Base-by-base conservation (phyloP, 2,888 invertebrate genomes). In the Heliconius hortense region DNA sequence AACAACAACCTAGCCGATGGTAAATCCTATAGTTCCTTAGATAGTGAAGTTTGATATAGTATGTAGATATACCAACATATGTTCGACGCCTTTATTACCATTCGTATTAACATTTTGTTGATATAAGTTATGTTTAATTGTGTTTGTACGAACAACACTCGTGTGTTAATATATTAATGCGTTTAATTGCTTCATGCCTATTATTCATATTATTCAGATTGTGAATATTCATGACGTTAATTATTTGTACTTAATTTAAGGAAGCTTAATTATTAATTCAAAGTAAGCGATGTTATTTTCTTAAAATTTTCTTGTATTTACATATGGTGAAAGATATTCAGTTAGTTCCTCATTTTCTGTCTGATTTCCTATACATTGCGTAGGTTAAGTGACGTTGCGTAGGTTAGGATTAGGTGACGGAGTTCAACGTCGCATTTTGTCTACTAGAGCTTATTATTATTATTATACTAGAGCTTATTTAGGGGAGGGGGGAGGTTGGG, bases 191-290 rank as follows among this genome's bases (percentile, higher is more conserved):
- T 63, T 35, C 63, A 10, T 31, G 63, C 31, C 31, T 63, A 63
- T 63, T 7, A 63, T 63, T 63, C 21, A n/a, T 63, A 63, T 63
- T 7, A 63, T 63, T 63, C 21, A n/a, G 63, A 63, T 63, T n/a
- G 10, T 63, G 21, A 31, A 10, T 63, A 31, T 11, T 31, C 31
- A 21, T 21, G 48, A n/a, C 0, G 21, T 63, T 63, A 21, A 63
- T 28, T 63, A 15, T 18, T 59, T 62, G 21, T 31, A n/a, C 63
- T 21, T 63, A 63, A 21, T 31, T 28, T 31, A 63, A 63, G 31
- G 3, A 63, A 35, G 0, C 3, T n/a, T 63, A 31, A 63, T 63
- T 31, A 63, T 31, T 63, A 63, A 35, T 63, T 48, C 1, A 5
- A 21, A 63, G 26, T n/a, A 59, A 11, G 4, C 8, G 8, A 10